Evolutionary conservation across 2,113 vertebrate genomes (phyloP), one percentile per base, ranked within the genome.

Genomic region (Enhydra lutris): DNA sequence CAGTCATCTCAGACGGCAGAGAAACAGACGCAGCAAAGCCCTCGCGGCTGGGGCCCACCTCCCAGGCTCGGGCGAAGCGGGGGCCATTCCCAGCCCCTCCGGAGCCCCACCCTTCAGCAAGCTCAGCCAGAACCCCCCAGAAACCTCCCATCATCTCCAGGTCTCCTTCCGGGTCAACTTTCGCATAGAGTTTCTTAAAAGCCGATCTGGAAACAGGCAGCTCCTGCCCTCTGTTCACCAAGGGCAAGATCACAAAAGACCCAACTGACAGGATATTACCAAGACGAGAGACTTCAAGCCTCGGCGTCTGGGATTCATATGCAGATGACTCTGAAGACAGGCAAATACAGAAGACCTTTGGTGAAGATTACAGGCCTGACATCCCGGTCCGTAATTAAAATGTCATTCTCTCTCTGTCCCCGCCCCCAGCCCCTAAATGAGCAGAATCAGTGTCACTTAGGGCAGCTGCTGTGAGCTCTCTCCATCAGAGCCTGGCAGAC

Each of bases 341-440:
- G 88, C 74, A 83, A 85, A 87, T 34, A 45, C 86, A 67, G 78
- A 96, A 50, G 71, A 39, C 89, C 86, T 11, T 24, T 63, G 61
- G 65, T 26, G 91, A 91, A 97, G 86, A 97, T 96, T 96, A 94
- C 6, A 93, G 92, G 47, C 61, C 93, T 96, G 86, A 91, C 69
- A 74, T 76, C 26, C 69, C 42, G 29, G 67, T n/a, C 24, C 73
- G 29, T 89, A 96, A 96, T 96, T 96, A 96, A 96, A 88, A 47
- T 65, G 24, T 95, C 97, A 89, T 84, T 81, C 63, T 95, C 55
- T 55, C 24, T 18, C 57, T 93, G 52, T 61, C 91, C 34, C 90
- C 55, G n/a, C 94, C 55, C n/a, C 34, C 24, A 59, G 36, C 36
- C 47, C 50, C 42, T 84, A 50, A 39, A 81, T 10, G 86, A 95